These are phyloP conservation scores for Halyomorpha halys DNA, from an alignment of 1,140 invertebrate genomes.

Conservation along the genomic window DNA sequence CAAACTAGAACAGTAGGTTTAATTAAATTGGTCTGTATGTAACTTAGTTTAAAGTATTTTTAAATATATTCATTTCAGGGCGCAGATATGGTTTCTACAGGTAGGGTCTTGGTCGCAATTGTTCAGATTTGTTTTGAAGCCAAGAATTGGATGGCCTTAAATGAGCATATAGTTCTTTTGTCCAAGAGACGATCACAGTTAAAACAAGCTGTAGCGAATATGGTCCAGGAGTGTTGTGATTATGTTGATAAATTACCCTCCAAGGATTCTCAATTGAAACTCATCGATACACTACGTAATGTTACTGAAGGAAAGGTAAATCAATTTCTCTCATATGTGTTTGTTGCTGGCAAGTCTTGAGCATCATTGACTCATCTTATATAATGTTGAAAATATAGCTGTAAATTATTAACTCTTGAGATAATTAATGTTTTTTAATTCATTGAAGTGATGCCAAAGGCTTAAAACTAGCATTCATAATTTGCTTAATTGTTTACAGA, in stretches of 20 bases:
- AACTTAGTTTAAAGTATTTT: no score
- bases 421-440: no score
- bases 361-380: no score
- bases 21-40: no score
- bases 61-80: constrained; percentile 44
- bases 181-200: constrained; percentile 92
- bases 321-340: not conserved
- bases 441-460: no score
- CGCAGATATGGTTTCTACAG: constrained; percentile 90
- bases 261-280: constrained; percentile 81
- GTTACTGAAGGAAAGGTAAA: constrained; percentile 92
- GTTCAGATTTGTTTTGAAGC: constrained; percentile 90
- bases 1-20: constrained; percentile 79
- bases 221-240: constrained; percentile 94
- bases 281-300: constrained; percentile 89
- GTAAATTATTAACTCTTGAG: no score
- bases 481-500: constrained; percentile 43
- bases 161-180: constrained; percentile 86
- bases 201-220: constrained; percentile 96
- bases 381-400: no score
- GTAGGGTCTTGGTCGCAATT: constrained; percentile 84
- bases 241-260: constrained; percentile 91
- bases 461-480: not conserved
- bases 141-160: constrained; percentile 84
- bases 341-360: not conserved